A percentile compares a stretch with the other conserved stretches of the same genome.
These are phyloP conservation scores for Periplaneta americana DNA, from an alignment of 1,140 invertebrate genomes.

Conservation along the genomic window DNA sequence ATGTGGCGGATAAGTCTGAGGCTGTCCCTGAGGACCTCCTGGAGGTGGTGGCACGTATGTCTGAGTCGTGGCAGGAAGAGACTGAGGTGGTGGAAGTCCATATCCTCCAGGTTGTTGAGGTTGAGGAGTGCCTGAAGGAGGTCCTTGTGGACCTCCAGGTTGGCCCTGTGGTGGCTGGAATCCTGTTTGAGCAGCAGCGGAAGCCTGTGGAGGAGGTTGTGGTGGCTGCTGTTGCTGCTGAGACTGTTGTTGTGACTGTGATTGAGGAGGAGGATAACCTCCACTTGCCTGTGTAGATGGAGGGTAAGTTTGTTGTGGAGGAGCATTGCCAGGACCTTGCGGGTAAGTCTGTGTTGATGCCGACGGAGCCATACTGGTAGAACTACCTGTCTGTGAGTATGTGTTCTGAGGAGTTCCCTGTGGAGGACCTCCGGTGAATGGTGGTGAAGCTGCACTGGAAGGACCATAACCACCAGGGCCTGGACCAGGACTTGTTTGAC, in stretches of 20 bases:
- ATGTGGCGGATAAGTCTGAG: constrained; percentile 39
- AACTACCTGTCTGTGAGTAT: constrained; percentile 37
- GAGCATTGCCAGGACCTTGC: constrained; percentile 34
- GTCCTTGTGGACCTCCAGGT: constrained; percentile 27
- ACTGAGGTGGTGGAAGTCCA: constrained; percentile 33
- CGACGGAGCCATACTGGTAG: constrained; percentile 18
- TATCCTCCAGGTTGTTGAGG: constrained; percentile 3
- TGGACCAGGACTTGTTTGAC: constrained; percentile 38
- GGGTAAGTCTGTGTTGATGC: constrained; percentile 41
- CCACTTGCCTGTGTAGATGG: constrained; percentile 4
- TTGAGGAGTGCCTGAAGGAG: constrained; percentile 38
- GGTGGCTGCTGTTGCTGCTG: constrained; percentile 6
- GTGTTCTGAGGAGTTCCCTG: constrained; percentile 33
- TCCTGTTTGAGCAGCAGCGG: constrained; percentile 27
- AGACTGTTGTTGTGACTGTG: constrained; percentile 4
- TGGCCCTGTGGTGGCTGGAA: constrained; percentile 23
- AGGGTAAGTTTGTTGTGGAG: constrained; percentile 33
- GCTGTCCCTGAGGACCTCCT: constrained; percentile 32
- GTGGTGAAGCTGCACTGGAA: constrained; percentile 36
- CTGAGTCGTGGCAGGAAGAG: constrained; percentile 38
- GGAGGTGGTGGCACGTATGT: constrained; percentile 38
- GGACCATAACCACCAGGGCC: constrained; percentile 24
- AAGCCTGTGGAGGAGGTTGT: background rate
- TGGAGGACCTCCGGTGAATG: constrained; percentile 34
- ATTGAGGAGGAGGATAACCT: constrained; percentile 32